Conservation (phyloP, 2,797 vertebrate species). For the Spinibarbus caldwelli region DNA sequence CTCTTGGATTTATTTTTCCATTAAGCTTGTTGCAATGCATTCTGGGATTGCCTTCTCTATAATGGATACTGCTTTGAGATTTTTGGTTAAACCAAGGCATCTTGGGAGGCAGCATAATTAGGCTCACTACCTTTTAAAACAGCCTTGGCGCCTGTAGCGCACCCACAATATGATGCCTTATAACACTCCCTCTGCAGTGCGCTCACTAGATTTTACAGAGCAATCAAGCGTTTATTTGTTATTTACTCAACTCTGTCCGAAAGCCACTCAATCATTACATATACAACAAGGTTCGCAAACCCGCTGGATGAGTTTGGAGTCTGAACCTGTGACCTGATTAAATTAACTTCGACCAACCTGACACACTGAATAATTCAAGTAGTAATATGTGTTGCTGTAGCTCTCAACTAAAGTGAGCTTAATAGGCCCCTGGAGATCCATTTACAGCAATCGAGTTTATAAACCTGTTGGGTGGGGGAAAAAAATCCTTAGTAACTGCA, state of each 20-base stretch:
- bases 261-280: slow-evolving; percentile 13
- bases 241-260: slow-evolving; percentile 3
- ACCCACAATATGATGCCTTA: not conserved
- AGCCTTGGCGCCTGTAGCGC: not conserved
- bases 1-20: not conserved
- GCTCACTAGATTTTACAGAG: not conserved
- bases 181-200: not conserved
- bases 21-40: not conserved
- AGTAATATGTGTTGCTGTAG: slow-evolving; percentile 36
- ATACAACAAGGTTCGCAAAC: slow-evolving; percentile 7
- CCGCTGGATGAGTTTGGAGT: slow-evolving; percentile 11
- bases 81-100: not conserved
- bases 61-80: not conserved
- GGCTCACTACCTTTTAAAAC: not conserved
- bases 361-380: slow-evolving; percentile 56
- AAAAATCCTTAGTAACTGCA: slow-evolving; percentile 23
- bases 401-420: slow-evolving; percentile 57
- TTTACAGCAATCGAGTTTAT: slow-evolving; percentile 48
- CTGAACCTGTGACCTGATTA: slow-evolving; percentile 57
- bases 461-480: slow-evolving; percentile 35
- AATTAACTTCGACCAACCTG: slow-evolving; percentile 51
- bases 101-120: slow-evolving; percentile 7
- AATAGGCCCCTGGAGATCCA: slow-evolving; percentile 55
- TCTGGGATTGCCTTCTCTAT: not conserved
- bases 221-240: slow-evolving; percentile 19